Percentiles rank a stretch among this genome's conserved stretches.
Conservation (phyloP, 2,888 invertebrate genomes). For the Agrotis puta region DNA sequence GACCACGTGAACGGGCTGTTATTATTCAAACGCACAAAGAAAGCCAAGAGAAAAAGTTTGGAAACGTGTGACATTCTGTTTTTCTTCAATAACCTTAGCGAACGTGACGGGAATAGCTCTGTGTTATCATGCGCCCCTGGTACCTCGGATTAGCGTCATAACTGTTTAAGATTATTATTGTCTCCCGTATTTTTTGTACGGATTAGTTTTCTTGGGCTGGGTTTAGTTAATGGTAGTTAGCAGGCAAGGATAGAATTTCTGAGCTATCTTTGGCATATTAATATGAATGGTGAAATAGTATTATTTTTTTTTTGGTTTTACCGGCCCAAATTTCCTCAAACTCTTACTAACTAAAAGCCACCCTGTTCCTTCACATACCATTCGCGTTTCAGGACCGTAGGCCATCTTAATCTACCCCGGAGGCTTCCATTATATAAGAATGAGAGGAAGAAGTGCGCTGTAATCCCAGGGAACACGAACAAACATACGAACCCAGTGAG, state of each 20-base stretch:
- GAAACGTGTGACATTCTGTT: conserved; percentile 65
- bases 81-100: conserved; percentile 71
- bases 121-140: conserved; percentile 54
- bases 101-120: conserved; percentile 68
- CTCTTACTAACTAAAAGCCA: too few relatives aligned
- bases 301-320: too few relatives aligned
- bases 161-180: conserved; percentile 49
- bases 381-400: too few relatives aligned
- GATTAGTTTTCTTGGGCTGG: conserved; percentile 19
- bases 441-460: too few relatives aligned
- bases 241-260: neutral
- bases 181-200: conserved; percentile 34
- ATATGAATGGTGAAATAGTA: too few relatives aligned
- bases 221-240: conserved; percentile 7
- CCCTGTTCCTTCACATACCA: too few relatives aligned
- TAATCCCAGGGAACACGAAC: too few relatives aligned
- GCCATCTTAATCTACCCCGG: too few relatives aligned
- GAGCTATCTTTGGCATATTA: neutral
- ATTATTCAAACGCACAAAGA: conserved; percentile 34
- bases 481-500: too few relatives aligned
- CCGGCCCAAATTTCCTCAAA: too few relatives aligned
- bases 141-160: conserved; percentile 57
- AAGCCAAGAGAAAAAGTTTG: conserved; percentile 60
- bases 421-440: too few relatives aligned
- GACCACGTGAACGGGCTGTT: too few relatives aligned